Conservation (phyloP, 2,888 invertebrate species). For the Gibbula magus region DNA sequence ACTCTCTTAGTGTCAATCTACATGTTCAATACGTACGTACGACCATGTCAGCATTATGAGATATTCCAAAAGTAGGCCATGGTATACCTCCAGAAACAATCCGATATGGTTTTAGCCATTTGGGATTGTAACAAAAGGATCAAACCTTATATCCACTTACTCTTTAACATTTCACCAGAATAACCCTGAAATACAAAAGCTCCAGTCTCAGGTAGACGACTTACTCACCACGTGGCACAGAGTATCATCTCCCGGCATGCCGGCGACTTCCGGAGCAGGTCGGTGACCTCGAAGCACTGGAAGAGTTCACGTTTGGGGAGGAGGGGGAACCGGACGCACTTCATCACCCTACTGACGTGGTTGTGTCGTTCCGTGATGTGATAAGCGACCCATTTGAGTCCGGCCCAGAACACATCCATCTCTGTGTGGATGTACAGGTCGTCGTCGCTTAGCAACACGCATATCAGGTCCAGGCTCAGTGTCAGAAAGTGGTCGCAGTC, state of each 20-base stretch:
- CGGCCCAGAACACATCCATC: constrained; percentile 58
- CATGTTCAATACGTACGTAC: too few relatives aligned
- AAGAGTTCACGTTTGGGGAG: constrained; percentile 58
- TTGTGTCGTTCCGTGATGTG: constrained; percentile 45
- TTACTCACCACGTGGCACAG: constrained; percentile 56
- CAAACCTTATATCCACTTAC: too few relatives aligned
- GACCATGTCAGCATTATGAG: too few relatives aligned
- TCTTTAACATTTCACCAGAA: too few relatives aligned
- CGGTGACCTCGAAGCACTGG: constrained; percentile 51
- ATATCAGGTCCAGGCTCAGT: constrained; percentile 45
- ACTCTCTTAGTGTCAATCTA: too few relatives aligned
- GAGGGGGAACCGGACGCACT: constrained; percentile 54
- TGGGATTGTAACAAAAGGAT: too few relatives aligned
- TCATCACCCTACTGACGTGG: constrained; percentile 50
- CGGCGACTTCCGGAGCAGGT: constrained; percentile 47
- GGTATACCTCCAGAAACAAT: too few relatives aligned
- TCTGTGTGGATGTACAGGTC: constrained; percentile 54
- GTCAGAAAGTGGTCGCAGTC: constrained; percentile 38
- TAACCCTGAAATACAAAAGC: too few relatives aligned
- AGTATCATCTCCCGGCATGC: constrained; percentile 51
- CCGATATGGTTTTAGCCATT: too few relatives aligned
- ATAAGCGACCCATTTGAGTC: constrained; percentile 57
- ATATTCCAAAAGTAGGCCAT: too few relatives aligned
- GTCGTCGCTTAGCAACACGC: constrained; percentile 47
- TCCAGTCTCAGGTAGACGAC: background rate